Evolutionary conservation across 1,140 invertebrate genomes (phyloP).

Genomic region (Dendroctonus valens): DNA sequence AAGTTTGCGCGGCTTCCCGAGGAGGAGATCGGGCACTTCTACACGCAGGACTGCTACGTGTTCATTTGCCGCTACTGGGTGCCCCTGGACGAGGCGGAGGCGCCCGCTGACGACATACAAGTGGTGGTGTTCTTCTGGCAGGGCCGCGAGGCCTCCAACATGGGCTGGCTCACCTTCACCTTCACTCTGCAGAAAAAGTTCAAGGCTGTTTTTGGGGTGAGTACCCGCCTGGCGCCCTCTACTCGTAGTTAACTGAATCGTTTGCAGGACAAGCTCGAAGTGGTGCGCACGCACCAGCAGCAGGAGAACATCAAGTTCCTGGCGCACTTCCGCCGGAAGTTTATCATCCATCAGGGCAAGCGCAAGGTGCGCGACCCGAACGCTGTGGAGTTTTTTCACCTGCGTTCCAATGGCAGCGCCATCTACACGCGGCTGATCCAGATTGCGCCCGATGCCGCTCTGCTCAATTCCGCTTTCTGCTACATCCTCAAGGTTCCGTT

Average conservation of each 20-base stretch:
- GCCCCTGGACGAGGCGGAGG: slow-evolving; percentile 62
- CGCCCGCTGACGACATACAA: slow-evolving; percentile 82
- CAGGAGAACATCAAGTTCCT: slow-evolving; percentile 99
- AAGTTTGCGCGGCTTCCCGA: slow-evolving; percentile 96
- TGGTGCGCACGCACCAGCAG: slow-evolving; percentile 94
- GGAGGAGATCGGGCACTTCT: slow-evolving; percentile 89
- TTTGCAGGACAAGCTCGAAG: slow-evolving; percentile 81
- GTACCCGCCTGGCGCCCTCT: neutral
- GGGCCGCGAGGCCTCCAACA: slow-evolving; percentile 93
- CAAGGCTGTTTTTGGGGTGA: slow-evolving; percentile 78
- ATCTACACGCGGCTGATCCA: slow-evolving; percentile 94
- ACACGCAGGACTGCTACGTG: slow-evolving; percentile 96
- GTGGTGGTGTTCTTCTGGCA: slow-evolving; percentile 99
- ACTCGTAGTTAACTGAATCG: neutral
- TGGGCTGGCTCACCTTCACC: slow-evolving; percentile 99
- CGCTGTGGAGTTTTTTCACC: slow-evolving; percentile 89
- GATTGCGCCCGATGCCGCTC: slow-evolving; percentile 74
- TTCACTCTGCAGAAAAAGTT: slow-evolving; percentile 98
- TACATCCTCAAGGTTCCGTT: slow-evolving; percentile 96
- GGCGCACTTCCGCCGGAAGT: slow-evolving; percentile 94
- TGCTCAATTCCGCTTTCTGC: slow-evolving; percentile 83
- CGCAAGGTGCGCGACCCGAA: slow-evolving; percentile 64
- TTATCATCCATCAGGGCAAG: slow-evolving; percentile 91
- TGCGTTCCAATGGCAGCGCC: slow-evolving; percentile 92
- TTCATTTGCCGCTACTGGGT: slow-evolving; percentile 96